Evolutionary conservation across 2,113 vertebrate genomes (phyloP).

Genomic region (Rafetus swinhoei): DNA sequence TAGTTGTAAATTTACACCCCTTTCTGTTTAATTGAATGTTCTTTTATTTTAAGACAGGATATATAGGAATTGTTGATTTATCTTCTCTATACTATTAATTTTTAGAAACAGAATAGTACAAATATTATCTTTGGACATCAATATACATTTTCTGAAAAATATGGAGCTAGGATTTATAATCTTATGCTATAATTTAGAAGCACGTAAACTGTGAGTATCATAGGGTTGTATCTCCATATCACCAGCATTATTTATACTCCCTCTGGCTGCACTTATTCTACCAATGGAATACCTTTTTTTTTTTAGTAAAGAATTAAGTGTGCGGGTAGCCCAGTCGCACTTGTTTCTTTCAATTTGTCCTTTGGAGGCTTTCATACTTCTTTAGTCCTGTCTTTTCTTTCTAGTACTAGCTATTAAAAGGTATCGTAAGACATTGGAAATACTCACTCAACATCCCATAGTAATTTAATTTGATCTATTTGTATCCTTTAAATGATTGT

Average conservation of each 20-base stretch:
- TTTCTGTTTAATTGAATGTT: background rate
- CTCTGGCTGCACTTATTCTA: background rate
- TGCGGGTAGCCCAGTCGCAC: background rate
- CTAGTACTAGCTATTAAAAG: background rate
- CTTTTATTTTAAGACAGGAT: background rate
- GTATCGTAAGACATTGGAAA: background rate
- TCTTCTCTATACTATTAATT: background rate
- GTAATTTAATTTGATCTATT: background rate
- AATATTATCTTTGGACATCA: rapidly evolving
- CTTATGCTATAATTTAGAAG: background rate
- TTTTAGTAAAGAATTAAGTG: background rate
- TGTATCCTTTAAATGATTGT: background rate
- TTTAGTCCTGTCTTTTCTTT: background rate
- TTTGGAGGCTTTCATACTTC: background rate
- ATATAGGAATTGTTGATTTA: background rate
- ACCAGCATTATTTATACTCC: background rate
- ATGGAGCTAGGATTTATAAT: background rate
- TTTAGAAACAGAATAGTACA: constrained; percentile 2
- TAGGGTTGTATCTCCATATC: background rate
- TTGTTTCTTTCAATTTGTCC: background rate
- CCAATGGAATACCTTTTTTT: background rate
- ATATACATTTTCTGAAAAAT: background rate
- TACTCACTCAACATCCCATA: background rate
- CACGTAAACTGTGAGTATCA: background rate
- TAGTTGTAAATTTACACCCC: background rate